These are phyloP conservation scores for Dunckerocampus dactyliophorus DNA, from an alignment of 2,113 vertebrate species.

Conservation along the genomic window DNA sequence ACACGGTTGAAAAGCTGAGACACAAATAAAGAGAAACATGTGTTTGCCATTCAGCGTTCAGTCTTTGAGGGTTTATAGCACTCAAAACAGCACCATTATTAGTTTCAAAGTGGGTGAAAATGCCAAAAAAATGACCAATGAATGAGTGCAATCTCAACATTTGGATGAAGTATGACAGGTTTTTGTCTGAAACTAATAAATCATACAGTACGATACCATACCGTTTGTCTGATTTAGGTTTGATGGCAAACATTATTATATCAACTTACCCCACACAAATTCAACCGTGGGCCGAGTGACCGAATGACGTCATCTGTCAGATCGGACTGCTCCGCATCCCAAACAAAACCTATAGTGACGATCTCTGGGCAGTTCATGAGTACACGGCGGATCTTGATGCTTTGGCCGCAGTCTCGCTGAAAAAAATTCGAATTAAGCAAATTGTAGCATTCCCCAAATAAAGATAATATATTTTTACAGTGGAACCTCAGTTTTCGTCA, in stretches of 20 bases:
- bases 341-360: slow-evolving; percentile 94
- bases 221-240: no score
- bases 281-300: slow-evolving; percentile 84
- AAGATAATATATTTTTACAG: not conserved
- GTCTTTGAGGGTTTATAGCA: no score
- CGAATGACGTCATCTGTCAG: slow-evolving; percentile 91
- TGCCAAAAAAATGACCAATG: no score
- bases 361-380: slow-evolving; percentile 98
- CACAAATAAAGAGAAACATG: slow-evolving; percentile 2
- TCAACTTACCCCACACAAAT: slow-evolving; percentile 85
- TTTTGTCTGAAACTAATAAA: no score
- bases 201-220: no score
- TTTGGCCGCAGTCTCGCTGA: slow-evolving; percentile 95
- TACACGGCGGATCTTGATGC: slow-evolving; percentile 93
- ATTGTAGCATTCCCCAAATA: not conserved
- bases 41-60: no score
- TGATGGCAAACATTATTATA: no score
- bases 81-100: no score
- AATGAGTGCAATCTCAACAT: no score
- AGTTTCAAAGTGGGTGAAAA: no score
- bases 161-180: no score
- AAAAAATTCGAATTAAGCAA: slow-evolving; percentile 10
- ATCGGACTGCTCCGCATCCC: slow-evolving; percentile 97
- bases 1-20: slow-evolving; percentile 93
- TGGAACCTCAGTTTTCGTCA: no score